phyloP scores from a whole-genome alignment of 2,888 invertebrate species.

The Oxycera nigricornis region DNA sequence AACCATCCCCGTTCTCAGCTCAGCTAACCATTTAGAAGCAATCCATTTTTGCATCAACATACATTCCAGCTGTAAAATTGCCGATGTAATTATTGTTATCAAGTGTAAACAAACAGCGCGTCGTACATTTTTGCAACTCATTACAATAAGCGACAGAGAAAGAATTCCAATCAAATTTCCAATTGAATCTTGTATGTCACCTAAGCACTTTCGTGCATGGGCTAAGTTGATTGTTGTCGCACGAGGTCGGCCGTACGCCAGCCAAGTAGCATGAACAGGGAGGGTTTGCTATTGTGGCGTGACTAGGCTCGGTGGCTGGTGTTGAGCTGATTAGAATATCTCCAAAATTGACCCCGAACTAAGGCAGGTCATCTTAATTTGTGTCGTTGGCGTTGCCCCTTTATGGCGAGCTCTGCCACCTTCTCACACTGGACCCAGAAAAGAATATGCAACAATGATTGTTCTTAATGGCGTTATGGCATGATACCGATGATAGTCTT shows the following conservation, averaged over 20 bases:
- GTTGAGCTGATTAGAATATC: slow-evolving; percentile 11
- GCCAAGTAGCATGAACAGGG: not conserved
- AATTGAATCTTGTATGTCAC: not conserved
- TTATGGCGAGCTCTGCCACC: no score
- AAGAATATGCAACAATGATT: no score
- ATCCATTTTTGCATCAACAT: not conserved
- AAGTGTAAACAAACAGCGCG: slow-evolving; percentile 3
- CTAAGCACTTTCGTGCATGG: not conserved
- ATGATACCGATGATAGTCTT: no score
- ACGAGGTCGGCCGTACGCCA: not conserved
- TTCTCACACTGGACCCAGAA: no score
- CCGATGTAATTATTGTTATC: not conserved
- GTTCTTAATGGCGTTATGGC: no score
- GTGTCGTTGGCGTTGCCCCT: not conserved
- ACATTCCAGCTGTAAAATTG: not conserved
- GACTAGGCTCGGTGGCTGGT: not conserved
- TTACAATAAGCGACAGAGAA: not conserved
- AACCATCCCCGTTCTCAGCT: no score
- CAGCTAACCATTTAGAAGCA: no score
- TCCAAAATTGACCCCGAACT: slow-evolving; percentile 23
- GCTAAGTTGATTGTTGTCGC: not conserved
- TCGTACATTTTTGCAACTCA: not conserved
- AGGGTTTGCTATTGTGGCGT: not conserved
- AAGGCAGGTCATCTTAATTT: slow-evolving; percentile 23
- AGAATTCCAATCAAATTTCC: not conserved